Evolutionary conservation across 92 coral and sea anemone species (phyloP).

Genomic region (Scolanthus callimorphus): DNA sequence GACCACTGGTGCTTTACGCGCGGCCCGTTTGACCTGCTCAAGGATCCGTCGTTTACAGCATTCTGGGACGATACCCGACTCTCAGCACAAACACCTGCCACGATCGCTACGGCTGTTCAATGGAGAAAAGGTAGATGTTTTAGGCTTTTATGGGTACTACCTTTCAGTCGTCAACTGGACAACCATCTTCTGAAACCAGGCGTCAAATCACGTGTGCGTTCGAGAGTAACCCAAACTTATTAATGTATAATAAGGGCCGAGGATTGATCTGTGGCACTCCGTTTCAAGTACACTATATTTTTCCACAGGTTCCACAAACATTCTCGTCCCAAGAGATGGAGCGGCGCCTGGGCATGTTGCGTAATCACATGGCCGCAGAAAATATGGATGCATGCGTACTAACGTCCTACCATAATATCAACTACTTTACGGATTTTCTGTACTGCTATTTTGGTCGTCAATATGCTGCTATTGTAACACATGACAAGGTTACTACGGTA

Average conservation of each 20-base stretch:
- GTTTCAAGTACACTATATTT: too few species aligned
- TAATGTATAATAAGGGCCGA: too few species aligned
- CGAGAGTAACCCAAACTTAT: too few species aligned
- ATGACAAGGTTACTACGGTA: constrained; percentile 55
- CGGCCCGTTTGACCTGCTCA: too few species aligned
- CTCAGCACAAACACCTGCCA: constrained; percentile 37
- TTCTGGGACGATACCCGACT: constrained; percentile 1
- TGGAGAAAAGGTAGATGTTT: constrained; percentile 43
- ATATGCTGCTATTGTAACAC: constrained; percentile 73
- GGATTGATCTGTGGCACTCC: too few species aligned
- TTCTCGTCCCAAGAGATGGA: constrained; percentile 82
- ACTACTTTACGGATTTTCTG: constrained; percentile 77
- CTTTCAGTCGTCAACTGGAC: too few species aligned
- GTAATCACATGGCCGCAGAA: constrained; percentile 72
- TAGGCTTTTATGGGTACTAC: neutral
- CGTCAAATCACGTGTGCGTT: too few species aligned
- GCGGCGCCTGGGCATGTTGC: constrained; percentile 63
- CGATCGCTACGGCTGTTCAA: constrained; percentile 44
- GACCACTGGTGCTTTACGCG: too few species aligned
- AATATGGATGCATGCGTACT: constrained; percentile 89
- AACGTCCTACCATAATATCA: constrained; percentile 81
- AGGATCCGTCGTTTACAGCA: neutral
- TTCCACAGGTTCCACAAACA: constrained; percentile 72
- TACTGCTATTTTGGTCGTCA: constrained; percentile 81
- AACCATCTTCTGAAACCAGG: too few species aligned